These are phyloP conservation scores for Myotis brandtii DNA, from an alignment of 2,113 vertebrate species.

Conservation along the genomic window DNA sequence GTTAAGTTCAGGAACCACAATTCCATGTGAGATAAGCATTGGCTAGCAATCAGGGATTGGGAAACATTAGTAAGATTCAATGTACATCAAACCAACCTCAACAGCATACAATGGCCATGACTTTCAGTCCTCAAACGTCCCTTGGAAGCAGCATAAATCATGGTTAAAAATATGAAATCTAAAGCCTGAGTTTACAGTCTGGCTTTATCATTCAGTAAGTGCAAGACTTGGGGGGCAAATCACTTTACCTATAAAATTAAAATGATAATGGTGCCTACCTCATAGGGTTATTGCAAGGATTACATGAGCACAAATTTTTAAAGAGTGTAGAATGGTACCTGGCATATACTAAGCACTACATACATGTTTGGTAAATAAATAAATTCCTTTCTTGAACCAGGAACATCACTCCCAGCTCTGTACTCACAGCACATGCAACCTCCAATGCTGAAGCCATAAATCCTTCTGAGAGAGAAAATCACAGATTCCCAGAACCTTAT, in stretches of 20 bases:
- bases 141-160: neutral
- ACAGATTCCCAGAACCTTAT: constrained; percentile 59
- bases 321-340: neutral
- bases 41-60: neutral
- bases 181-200: neutral
- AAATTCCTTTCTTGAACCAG: constrained; percentile 28
- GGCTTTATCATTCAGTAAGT: neutral
- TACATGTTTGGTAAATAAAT: constrained; percentile 58
- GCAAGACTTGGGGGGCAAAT: neutral
- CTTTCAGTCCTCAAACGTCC: neutral
- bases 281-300: neutral
- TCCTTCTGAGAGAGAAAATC: constrained; percentile 72
- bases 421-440: neutral
- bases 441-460: constrained; percentile 51
- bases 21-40: neutral
- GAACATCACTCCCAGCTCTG: neutral
- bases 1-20: neutral
- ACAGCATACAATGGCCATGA: neutral
- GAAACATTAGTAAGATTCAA: neutral
- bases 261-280: neutral
- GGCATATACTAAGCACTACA: neutral
- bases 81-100: neutral
- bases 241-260: constrained; percentile 7
- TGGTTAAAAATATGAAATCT: neutral
- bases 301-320: constrained; percentile 19